Conservation (phyloP, 2,113 vertebrate genomes). For the Rhabdomys dilectus region DNA sequence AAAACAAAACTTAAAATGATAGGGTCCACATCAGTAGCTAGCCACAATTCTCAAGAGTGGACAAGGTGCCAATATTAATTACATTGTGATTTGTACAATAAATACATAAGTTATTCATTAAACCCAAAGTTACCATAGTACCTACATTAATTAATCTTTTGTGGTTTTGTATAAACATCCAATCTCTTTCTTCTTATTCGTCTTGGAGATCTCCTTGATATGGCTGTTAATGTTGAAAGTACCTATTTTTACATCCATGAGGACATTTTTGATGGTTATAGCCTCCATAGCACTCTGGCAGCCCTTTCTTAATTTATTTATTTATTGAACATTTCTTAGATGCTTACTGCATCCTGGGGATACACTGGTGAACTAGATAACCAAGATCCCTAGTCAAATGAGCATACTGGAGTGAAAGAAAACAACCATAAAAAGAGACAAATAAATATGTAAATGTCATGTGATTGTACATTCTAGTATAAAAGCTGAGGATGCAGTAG, state of each 20-base stretch:
- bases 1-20: background rate
- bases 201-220: background rate
- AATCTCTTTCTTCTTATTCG: constrained; percentile 17
- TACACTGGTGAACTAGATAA: background rate
- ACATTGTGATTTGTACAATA: background rate
- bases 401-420: background rate
- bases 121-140: background rate
- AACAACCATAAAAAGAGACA: background rate
- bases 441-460: background rate
- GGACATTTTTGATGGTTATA: background rate
- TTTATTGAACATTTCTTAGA: constrained; percentile 5
- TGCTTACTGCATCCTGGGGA: background rate
- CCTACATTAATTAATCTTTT: background rate
- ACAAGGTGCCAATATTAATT: background rate
- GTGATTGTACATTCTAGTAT: constrained; percentile 3
- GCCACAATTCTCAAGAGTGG: background rate
- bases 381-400: background rate
- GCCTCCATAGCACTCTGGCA: background rate
- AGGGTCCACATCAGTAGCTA: background rate
- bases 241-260: background rate
- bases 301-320: background rate
- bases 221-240: constrained; percentile 28
- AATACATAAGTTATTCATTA: background rate
- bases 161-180: background rate
- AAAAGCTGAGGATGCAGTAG: background rate